Evolutionary conservation across 2,888 invertebrate genomes (phyloP).

Genomic region (Cheiracanthium punctorium): DNA sequence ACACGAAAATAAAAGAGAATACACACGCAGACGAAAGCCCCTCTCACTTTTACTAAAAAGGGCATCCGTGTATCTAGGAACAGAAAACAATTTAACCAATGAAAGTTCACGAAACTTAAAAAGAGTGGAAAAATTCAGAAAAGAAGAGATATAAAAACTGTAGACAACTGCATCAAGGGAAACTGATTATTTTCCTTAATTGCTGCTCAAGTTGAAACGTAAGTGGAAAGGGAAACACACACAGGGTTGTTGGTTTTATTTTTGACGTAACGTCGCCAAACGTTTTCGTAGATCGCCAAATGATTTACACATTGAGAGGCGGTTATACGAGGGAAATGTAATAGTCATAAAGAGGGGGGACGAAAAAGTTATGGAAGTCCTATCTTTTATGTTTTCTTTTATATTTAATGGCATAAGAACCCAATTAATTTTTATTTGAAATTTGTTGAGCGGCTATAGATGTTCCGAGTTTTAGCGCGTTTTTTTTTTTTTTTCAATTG

Average conservation of each 20-base stretch:
- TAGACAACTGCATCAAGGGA: conserved; percentile 63
- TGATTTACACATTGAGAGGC: too few relatives aligned
- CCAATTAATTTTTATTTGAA: too few relatives aligned
- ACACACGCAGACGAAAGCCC: neutral
- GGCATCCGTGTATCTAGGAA: neutral
- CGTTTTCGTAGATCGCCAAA: neutral
- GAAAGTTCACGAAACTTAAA: conserved; percentile 53
- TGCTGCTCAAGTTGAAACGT: conserved; percentile 68
- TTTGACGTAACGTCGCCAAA: conserved; percentile 21
- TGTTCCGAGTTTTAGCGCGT: too few relatives aligned
- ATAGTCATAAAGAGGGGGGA: too few relatives aligned
- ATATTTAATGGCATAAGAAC: too few relatives aligned
- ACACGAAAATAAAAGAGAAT: neutral
- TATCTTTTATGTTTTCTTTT: too few relatives aligned
- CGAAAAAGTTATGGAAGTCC: too few relatives aligned
- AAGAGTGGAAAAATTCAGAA: conserved; percentile 38
- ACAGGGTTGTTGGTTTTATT: conserved; percentile 52
- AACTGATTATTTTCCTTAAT: conserved; percentile 70
- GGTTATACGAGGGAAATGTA: too few relatives aligned
- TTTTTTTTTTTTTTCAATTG: too few relatives aligned
- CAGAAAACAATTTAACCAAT: conserved; percentile 64
- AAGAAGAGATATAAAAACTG: conserved; percentile 67
- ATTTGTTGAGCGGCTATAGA: too few relatives aligned
- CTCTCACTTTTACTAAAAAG: neutral
- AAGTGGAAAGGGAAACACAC: conserved; percentile 55